Conservation (phyloP, 2,113 vertebrate species). For the Myotis yumanensis region DNA sequence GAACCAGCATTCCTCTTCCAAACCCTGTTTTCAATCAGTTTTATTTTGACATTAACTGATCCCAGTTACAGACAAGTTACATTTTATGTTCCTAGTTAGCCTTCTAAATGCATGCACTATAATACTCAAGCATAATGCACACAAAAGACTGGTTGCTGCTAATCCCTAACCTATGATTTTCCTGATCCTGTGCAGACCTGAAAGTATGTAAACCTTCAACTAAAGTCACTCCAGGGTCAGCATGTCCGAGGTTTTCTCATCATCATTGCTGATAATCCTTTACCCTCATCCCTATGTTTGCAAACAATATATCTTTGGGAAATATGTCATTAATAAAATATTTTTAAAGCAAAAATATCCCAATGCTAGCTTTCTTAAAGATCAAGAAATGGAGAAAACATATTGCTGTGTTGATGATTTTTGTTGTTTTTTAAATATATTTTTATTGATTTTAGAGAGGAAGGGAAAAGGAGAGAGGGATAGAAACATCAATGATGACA, state of each 20-base stretch:
- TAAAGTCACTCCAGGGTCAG: background rate
- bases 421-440: too few species aligned
- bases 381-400: background rate
- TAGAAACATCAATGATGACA: too few species aligned
- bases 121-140: background rate
- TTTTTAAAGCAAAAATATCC: background rate
- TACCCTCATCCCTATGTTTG: background rate
- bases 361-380: background rate
- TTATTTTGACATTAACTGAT: slow-evolving; percentile 55
- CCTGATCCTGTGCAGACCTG: background rate
- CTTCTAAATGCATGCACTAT: background rate
- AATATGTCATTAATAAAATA: slow-evolving; percentile 15
- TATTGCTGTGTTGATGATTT: too few species aligned
- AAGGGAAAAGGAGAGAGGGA: too few species aligned
- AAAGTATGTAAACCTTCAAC: background rate
- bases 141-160: background rate
- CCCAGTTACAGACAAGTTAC: slow-evolving; percentile 29
- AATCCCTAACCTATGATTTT: background rate
- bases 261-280: background rate
- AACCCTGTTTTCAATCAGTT: slow-evolving; percentile 41
- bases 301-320: background rate
- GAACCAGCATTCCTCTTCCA: slow-evolving; percentile 22
- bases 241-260: background rate
- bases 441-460: too few species aligned
- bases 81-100: slow-evolving; percentile 24